A percentile compares a stretch with the other conserved stretches of the same genome.
These are phyloP conservation scores for Lasiurus cinereus DNA, from an alignment of 2,113 vertebrate genomes.

Conservation along the genomic window DNA sequence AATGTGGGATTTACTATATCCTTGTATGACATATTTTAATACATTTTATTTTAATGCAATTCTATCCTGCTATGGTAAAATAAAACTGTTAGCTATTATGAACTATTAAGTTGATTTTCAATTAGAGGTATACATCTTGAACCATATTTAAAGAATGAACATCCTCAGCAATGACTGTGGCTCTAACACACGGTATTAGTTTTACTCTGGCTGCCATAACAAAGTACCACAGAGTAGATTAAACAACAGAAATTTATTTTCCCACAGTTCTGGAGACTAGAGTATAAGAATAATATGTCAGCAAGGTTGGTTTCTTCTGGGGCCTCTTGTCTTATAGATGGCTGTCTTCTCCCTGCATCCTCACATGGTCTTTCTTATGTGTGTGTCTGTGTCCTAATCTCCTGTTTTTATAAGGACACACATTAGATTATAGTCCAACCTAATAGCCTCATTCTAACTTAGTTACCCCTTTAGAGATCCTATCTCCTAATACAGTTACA, in stretches of 20 bases:
- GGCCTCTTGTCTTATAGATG: neutral
- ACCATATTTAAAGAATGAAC: neutral
- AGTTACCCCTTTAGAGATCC: neutral
- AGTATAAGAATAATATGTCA: neutral
- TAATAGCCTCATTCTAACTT: constrained; percentile 2
- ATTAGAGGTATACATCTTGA: neutral
- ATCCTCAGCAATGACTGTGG: accelerated
- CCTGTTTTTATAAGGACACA: neutral
- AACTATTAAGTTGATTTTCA: constrained; percentile 34
- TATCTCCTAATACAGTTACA: neutral
- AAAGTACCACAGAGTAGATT: neutral
- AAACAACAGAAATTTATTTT: neutral
- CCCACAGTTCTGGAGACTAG: neutral
- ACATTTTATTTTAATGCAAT: constrained; percentile 40
- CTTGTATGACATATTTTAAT: constrained; percentile 42
- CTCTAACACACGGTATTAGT: neutral
- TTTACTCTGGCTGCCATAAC: neutral
- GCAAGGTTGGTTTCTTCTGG: neutral
- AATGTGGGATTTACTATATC: neutral
- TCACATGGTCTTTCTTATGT: neutral
- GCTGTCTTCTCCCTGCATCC: neutral
- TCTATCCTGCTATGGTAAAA: constrained; percentile 23
- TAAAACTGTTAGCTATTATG: constrained; percentile 14
- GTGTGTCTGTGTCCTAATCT: neutral
- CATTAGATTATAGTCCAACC: neutral